Conservation (phyloP, 2,113 vertebrate genomes). For the Mustela lutreola region DNA sequence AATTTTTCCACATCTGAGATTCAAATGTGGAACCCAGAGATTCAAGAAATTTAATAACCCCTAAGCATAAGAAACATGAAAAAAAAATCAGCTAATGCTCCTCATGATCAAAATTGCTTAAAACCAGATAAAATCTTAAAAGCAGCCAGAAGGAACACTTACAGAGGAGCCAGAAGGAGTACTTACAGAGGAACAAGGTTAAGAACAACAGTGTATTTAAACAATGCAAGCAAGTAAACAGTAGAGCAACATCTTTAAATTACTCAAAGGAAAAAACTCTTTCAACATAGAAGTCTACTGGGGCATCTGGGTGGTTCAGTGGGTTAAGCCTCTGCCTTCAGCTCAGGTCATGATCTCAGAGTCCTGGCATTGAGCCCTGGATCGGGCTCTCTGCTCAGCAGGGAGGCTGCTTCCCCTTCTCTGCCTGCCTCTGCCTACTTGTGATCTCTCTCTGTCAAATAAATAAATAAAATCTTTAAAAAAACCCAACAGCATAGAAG, state of each 20-base stretch:
- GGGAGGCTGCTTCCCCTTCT: no score
- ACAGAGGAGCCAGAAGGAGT: not conserved
- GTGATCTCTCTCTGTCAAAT: no score
- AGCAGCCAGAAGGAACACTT: not conserved
- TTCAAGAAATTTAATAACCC: not conserved
- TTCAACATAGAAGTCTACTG: not conserved
- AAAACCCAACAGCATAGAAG: no score
- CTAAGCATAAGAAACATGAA: not conserved
- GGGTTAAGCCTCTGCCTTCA: no score
- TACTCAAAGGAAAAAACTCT: not conserved
- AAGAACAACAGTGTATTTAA: not conserved
- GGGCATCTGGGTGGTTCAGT: no score
- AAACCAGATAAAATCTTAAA: not conserved
- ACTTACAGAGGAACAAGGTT: not conserved
- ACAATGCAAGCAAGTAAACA: not conserved
- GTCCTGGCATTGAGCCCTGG: no score
- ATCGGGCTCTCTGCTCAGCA: no score
- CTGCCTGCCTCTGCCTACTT: no score
- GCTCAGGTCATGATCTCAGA: no score
- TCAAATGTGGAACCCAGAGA: not conserved
- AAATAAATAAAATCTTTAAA: no score
- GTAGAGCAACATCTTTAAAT: not conserved
- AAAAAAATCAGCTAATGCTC: not conserved
- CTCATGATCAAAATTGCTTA: not conserved
- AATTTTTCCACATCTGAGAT: not conserved